Base-by-base conservation (phyloP, 2,888 invertebrate species). In the Entomobrya proxima region DNA sequence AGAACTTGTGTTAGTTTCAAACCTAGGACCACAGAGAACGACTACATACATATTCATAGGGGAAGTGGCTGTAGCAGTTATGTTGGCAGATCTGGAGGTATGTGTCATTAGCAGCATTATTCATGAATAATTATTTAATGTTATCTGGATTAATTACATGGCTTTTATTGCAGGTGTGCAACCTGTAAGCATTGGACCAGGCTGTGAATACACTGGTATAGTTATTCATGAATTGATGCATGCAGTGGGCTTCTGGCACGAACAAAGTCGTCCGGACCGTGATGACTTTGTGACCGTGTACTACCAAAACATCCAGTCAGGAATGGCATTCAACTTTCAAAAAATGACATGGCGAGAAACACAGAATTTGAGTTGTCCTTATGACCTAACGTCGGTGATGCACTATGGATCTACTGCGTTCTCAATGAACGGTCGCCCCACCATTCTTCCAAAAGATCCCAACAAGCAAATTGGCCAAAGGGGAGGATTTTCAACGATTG, bases 241-340 rank as follows among this genome's bases (percentile, higher is more conserved):
- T 88, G 92, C 92, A 0, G 90, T 92, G 3, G 93, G 93, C 0
- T 93, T 93, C 90, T 92, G 92, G 92, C 93, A 93, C 89, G 93
- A 93, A 88, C 93, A 93, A 88, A 92, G 92, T 80, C 90, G 93
- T 44, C 90, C 90, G 2, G 93, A 93, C 91, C 90, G 93, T 27
- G 93, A 93, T 88, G 89, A 91, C 11, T 91, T 91, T 90, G 92
- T 93, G 55, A 91, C 87, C 32, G 91, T 93, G 67, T 80, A 90
- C 30, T 90, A 88, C 81, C 67, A 89, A 15, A 91, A 91, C 64
- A 90, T 91, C 67, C 79, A 87, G 27, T 87, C 87, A 91, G 91
- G 91, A 30, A 91, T 91, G 90, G 91, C 91, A 15, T 91, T 91
- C 82, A 91, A 92, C 80, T 92, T 91, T 80, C 90, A 91, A 18